Evolutionary conservation across 2,797 vertebrate species (phyloP), one percentile per base, ranked within the genome.

Genomic region (Microcaecilia unicolor): DNA sequence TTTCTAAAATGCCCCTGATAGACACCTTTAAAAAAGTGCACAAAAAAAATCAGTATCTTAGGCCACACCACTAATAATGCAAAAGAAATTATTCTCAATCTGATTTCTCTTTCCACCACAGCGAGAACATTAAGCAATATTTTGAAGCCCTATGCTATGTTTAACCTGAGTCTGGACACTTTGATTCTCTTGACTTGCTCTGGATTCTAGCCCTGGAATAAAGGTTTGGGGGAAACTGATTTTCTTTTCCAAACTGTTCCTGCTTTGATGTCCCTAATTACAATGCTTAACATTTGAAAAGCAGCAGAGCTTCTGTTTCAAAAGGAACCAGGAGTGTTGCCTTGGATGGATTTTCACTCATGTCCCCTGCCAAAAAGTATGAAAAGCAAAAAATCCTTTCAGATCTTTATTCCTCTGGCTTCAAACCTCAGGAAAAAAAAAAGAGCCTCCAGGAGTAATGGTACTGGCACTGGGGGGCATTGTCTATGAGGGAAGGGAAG

Each of bases 71-170:
- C n/a, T n/a, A n/a, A n/a, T n/a, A n/a, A n/a, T n/a, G n/a, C n/a
- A n/a, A n/a, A n/a, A n/a, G n/a, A n/a, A n/a, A n/a, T n/a, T n/a
- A n/a, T n/a, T n/a, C n/a, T n/a, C n/a, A n/a, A n/a, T n/a, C n/a
- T n/a, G n/a, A n/a, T n/a, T n/a, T n/a, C n/a, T n/a, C n/a, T n/a
- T n/a, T n/a, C n/a, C n/a, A n/a, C n/a, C n/a, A n/a, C n/a, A n/a
- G n/a, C 40, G 45, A 42, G 41, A 48, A 25, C 52, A 33, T 38
- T 29, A 47, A 43, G 20, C 26, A 28, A 15, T 9, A 3, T 14
- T 43, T 33, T 42, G 29, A n/a, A 39, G 39, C 25, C 19, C 25
- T 28, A 10, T 50, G 21, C 45, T 54, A 24, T 46, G 48, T 48
- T 46, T 38, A 41, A 38, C 49, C 20, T 20, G 21, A 20, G 11